Evolutionary conservation across 2,888 invertebrate species (phyloP).

Genomic region (Glyphotaelius pellucidus): DNA sequence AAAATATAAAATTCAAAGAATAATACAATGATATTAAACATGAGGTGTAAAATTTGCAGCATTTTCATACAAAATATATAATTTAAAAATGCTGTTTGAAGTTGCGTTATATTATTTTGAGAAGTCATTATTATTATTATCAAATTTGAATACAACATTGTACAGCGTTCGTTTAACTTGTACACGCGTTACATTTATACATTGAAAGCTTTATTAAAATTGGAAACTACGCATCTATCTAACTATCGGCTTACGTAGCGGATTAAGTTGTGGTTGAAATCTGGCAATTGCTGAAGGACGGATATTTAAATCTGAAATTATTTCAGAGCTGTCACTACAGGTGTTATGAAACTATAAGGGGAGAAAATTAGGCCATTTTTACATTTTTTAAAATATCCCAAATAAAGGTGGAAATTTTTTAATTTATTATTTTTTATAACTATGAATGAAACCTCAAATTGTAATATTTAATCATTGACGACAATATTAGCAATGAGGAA

Average conservation of each 20-base stretch:
- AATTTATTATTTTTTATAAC: no score
- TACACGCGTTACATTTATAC: constrained; percentile 32
- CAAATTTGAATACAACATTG: constrained; percentile 6
- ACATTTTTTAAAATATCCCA: neutral
- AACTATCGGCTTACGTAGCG: constrained; percentile 40
- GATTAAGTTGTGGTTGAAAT: constrained; percentile 28
- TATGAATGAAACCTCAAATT: no score
- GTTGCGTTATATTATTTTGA: neutral
- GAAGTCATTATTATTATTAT: neutral
- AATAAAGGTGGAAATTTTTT: neutral
- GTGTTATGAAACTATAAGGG: neutral
- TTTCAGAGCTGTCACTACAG: neutral
- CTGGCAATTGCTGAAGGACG: neutral
- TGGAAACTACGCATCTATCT: constrained; percentile 45
- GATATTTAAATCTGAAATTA: neutral
- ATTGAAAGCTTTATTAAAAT: constrained; percentile 45
- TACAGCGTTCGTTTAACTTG: neutral
- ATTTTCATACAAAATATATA: neutral
- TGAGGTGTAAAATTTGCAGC: neutral
- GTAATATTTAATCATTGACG: no score
- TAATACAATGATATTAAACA: neutral
- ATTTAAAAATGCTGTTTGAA: neutral
- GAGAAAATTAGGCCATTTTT: neutral
- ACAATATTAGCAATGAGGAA: no score
- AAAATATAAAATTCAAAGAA: neutral